Conservation (phyloP, 2,113 vertebrate genomes). For the Antidorcas marsupialis region DNA sequence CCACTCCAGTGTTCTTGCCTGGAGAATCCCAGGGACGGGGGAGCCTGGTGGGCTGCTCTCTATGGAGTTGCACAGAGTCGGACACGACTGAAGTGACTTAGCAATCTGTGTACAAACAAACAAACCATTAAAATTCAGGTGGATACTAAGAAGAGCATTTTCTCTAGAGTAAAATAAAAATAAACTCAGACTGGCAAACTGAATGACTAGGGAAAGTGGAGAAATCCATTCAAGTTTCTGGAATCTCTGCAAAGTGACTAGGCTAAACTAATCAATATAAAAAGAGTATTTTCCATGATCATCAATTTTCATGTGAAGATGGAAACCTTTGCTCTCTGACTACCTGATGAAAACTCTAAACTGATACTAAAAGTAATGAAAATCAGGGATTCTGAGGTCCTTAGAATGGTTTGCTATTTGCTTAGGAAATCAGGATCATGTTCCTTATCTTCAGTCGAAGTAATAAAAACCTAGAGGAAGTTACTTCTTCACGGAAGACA, state of each 20-base stretch:
- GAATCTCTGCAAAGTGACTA: not conserved
- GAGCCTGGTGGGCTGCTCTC: no score
- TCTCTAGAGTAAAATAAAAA: not conserved
- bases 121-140: not conserved
- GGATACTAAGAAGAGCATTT: not conserved
- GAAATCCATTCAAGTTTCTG: not conserved
- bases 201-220: not conserved
- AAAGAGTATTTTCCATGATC: not conserved
- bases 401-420: not conserved
- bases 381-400: not conserved
- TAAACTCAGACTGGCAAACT: not conserved
- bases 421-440: not conserved
- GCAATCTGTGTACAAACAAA: not conserved
- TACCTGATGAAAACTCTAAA: not conserved
- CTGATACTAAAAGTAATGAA: not conserved
- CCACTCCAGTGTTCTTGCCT: no score
- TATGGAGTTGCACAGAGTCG: no score
- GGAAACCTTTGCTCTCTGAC: not conserved
- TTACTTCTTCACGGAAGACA: not conserved
- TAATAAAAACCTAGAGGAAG: not conserved
- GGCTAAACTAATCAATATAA: not conserved
- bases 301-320: not conserved
- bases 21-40: no score
- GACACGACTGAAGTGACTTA: no score
- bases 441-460: not conserved